Evolutionary conservation across 2,888 invertebrate species (phyloP), one percentile per base, ranked within the genome.

Genomic region (Neocrepidodera transversa): DNA sequence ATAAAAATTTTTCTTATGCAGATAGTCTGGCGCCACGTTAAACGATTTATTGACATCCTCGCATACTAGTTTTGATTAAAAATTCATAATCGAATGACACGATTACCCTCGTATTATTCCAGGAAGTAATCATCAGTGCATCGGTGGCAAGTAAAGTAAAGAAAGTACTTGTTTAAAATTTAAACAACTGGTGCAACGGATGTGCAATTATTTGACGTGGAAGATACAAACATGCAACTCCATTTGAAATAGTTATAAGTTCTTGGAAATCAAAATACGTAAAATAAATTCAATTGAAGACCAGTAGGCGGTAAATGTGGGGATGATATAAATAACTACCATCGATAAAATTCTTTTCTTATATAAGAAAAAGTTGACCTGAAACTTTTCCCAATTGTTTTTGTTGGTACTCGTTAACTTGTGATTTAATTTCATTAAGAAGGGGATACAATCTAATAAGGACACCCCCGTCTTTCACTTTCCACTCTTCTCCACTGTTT

Each of bases 401-500:
- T 54, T 54, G 45, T 35, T 47, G 54, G 45, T 54, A 54, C 54
- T 47, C 54, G 54, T 54, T 54, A 54, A 54, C 54, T 54, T 36
- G 54, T 54, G 54, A 54, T 54, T 54, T 54, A 54, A 54, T 54
- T 54, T 54, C 54, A 45, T 54, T 54, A 54, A 54, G 45, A 45
- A 47, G 54, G 45, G 54, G 54, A 54, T 38, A 47, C 54, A 54
- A 54, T 54, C 54, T 54, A 54, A 54, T 54, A 54, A 54, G 54
- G 23, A 16, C 11, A 16, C 13, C 28, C 3, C 26, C 36, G 36
- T 36, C 17, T 35, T 43, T 14, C 23, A 20, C 17, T 17, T 23
- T 17, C 45, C 54, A 30, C 45, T 26, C 10, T 26, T 23, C n/a
- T 17, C 23, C 63, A 56, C 61, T 74, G 74, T 75, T 75, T 75